Evolutionary conservation across 1,140 invertebrate genomes (phyloP).

Genomic region (Rhysida immarginata): DNA sequence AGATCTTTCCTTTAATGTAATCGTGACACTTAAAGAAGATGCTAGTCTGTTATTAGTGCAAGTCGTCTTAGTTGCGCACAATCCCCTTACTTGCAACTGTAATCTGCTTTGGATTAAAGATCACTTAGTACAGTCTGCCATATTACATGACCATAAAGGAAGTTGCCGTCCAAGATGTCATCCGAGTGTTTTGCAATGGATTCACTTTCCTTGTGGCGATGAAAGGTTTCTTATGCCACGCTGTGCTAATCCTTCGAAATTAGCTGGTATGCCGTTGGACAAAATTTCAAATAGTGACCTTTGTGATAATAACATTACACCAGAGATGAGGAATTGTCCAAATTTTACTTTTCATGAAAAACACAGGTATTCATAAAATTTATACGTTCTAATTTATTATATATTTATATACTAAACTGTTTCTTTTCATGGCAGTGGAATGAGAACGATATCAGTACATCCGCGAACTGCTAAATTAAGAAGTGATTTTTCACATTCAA

Average conservation of each 20-base stretch:
- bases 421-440: too few species aligned
- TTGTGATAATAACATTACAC: too few species aligned
- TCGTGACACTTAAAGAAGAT: neutral
- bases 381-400: too few species aligned
- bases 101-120: neutral
- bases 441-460: too few species aligned
- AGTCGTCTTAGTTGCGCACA: neutral
- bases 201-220: too few species aligned
- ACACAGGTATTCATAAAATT: too few species aligned
- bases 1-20: neutral
- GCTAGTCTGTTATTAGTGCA: neutral
- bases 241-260: neutral
- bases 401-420: too few species aligned
- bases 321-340: too few species aligned
- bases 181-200: neutral
- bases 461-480: too few species aligned
- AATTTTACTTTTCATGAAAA: too few species aligned
- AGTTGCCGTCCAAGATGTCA: neutral
- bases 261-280: neutral
- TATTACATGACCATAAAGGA: neutral
- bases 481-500: too few species aligned
- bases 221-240: too few species aligned
- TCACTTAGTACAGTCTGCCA: neutral
- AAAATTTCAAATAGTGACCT: neutral
- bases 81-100: neutral